Evolutionary conservation across 2,797 vertebrate genomes (phyloP), one percentile per base, ranked within the genome.

Genomic region (Atherinosoma microstoma): DNA sequence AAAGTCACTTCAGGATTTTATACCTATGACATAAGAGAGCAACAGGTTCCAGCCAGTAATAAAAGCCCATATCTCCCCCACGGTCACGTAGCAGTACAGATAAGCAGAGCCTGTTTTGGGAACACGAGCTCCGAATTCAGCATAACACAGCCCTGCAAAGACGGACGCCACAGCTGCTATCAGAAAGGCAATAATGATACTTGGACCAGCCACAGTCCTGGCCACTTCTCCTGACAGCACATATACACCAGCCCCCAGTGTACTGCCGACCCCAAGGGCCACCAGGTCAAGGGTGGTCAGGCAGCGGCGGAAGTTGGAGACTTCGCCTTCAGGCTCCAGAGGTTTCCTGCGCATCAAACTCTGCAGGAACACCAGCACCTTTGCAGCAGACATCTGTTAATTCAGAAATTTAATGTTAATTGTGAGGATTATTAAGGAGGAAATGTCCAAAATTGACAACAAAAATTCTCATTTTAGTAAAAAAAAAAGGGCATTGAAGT

Each of bases 41-140:
- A 98, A 79, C 60, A 98, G 83, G 86, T 97, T 97, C 96, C 97
- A 97, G 11, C 96, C 96, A 0, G 95, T 92, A 0, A 96, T 82
- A 70, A 97, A 97, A 20, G 96, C 96, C 93, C 95, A 96, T 62
- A 97, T 93, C 89, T 97, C 96, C 0, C 96, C 96, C 64, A 96
- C 93, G 0, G 95, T 95, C 82, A 97, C 90, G 0, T 97, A 97
- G 90, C 94, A 95, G 93, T 97, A 97, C 40, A 97, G 94, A 79
- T 97, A 97, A 12, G 94, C 96, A 2, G 96, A 97, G 30, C 96
- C 96, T 0, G 96, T 96, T 73, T 96, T 94, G 58, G 96, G 96
- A 58, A 96, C 94, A 0, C 94, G 91, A 20, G 96, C 94, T 15
- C 96, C 96, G 0, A 97, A 93, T 77, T 98, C 96, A 0, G 96